phyloP scores from a whole-genome alignment of 23 tunicate species.

The Botrylloides violaceus region DNA sequence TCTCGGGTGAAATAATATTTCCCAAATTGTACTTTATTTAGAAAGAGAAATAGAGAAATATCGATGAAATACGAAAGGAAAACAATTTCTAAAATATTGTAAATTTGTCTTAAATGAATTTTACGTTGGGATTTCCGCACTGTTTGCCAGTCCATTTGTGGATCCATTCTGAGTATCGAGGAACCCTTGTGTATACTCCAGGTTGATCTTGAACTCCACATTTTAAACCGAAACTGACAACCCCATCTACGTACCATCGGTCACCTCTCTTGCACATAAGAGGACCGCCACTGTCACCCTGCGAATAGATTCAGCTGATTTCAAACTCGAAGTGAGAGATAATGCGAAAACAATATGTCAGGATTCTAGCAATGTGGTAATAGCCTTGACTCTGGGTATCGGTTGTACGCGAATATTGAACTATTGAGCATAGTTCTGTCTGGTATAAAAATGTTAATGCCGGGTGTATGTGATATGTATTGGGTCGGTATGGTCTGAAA shows the following conservation, averaged over 20 bases:
- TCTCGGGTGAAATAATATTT: background rate
- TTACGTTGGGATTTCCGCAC: slow-evolving; percentile 42
- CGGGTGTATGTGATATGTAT: too few species aligned
- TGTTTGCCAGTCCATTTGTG: slow-evolving; percentile 18
- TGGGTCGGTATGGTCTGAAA: too few species aligned
- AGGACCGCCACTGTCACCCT: slow-evolving; percentile 97
- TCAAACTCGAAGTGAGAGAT: background rate
- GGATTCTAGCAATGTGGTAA: too few species aligned
- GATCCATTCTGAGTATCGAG: slow-evolving; percentile 50
- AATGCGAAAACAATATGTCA: too few species aligned
- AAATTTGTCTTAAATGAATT: background rate
- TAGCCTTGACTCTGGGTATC: too few species aligned
- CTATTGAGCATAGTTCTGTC: too few species aligned
- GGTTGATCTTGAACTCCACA: slow-evolving; percentile 72
- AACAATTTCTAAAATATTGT: background rate
- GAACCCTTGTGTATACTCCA: slow-evolving; percentile 69
- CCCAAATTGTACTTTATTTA: background rate
- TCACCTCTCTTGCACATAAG: slow-evolving; percentile 52
- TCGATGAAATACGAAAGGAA: background rate
- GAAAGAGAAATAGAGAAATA: background rate
- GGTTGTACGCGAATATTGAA: too few species aligned
- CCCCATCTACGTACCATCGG: slow-evolving; percentile 88
- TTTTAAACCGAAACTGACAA: slow-evolving; percentile 54
- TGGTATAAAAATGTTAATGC: too few species aligned
- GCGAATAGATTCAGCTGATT: background rate